A percentile compares a stretch with the other conserved stretches of the same genome.
Conservation (phyloP, 2,888 invertebrate species). For the Leucophenga montana region DNA sequence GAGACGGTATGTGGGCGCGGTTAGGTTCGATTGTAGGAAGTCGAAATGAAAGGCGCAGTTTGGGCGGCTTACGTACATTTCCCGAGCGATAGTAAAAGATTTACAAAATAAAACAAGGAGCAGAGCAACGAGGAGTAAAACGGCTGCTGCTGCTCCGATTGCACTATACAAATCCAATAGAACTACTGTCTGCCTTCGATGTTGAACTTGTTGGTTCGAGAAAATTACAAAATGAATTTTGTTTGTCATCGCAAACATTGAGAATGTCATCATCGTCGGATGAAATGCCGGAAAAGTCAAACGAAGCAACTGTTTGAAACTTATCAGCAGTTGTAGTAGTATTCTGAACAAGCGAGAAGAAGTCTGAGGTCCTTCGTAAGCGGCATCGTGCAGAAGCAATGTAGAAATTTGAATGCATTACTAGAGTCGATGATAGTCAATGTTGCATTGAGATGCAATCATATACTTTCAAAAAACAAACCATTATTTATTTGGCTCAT, state of each 20-base stretch:
- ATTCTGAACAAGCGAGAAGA: not conserved
- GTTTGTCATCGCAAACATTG: constrained; percentile 55
- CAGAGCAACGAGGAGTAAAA: constrained; percentile 58
- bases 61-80: constrained; percentile 26
- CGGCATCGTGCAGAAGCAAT: not conserved
- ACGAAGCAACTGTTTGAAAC: constrained; percentile 50
- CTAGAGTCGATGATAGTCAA: not conserved
- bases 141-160: constrained; percentile 56
- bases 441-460: constrained; percentile 8
- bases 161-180: constrained; percentile 45
- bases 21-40: constrained; percentile 4
- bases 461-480: not conserved
- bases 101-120: constrained; percentile 54
- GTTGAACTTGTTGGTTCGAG: constrained; percentile 27
- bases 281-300: constrained; percentile 69
- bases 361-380: not conserved
- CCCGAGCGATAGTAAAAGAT: constrained; percentile 37
- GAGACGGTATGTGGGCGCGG: not conserved
- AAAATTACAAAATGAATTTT: constrained; percentile 65
- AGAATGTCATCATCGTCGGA: constrained; percentile 65
- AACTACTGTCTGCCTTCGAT: constrained; percentile 40
- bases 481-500: not conserved
- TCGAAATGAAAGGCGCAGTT: not conserved
- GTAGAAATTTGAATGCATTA: not conserved
- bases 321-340: constrained; percentile 57